These are phyloP conservation scores for Miichthys miiuy DNA, from an alignment of 2,797 vertebrate species.

Conservation along the genomic window DNA sequence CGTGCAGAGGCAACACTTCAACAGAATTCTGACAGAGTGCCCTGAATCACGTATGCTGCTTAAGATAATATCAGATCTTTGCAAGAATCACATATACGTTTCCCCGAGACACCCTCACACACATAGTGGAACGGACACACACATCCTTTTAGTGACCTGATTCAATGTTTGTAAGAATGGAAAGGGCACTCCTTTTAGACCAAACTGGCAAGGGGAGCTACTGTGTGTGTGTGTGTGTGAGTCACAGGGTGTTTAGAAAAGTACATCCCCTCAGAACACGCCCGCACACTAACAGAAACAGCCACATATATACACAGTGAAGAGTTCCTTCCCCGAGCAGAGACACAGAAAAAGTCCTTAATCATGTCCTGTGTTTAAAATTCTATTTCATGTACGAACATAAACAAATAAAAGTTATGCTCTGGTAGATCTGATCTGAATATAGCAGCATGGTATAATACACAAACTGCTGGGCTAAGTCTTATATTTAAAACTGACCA, in stretches of 20 bases:
- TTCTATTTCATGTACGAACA: slow-evolving; percentile 37
- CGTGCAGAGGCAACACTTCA: slow-evolving; percentile 24
- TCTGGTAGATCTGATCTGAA: slow-evolving; percentile 17
- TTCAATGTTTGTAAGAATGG: slow-evolving; percentile 55
- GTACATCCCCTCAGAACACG: slow-evolving; percentile 73
- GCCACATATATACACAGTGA: slow-evolving; percentile 61
- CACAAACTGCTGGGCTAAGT: neutral
- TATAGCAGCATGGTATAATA: neutral
- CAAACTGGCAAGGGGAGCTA: slow-evolving; percentile 47
- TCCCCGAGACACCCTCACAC: slow-evolving; percentile 16
- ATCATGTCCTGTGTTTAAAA: slow-evolving; percentile 71
- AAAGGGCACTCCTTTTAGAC: slow-evolving; percentile 48
- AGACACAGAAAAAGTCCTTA: slow-evolving; percentile 60
- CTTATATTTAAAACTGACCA: neutral
- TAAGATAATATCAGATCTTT: slow-evolving; percentile 44
- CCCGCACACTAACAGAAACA: slow-evolving; percentile 66
- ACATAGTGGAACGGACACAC: slow-evolving; percentile 28
- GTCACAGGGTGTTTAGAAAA: slow-evolving; percentile 73
- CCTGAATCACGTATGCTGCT: slow-evolving; percentile 58
- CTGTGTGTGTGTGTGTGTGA: slow-evolving; percentile 23
- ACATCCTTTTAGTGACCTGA: slow-evolving; percentile 66
- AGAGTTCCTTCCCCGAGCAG: slow-evolving; percentile 65
- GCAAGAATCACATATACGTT: slow-evolving; percentile 36
- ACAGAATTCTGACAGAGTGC: slow-evolving; percentile 36
- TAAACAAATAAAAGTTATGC: slow-evolving; percentile 29